phyloP scores from a whole-genome alignment of 2,113 vertebrate genomes.

The Apteryx mantelli region DNA sequence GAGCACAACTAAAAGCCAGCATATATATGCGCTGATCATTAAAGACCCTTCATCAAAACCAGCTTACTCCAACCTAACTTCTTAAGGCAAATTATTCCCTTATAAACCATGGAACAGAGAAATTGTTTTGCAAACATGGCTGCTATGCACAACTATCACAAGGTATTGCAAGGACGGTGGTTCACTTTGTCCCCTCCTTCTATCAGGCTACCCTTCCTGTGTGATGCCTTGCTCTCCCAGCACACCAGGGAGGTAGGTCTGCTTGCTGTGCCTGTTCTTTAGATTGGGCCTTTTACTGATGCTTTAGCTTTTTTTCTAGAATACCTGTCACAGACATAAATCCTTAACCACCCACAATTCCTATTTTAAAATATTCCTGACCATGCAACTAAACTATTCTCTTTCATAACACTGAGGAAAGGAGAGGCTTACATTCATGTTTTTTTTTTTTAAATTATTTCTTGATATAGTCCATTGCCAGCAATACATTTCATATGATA shows the following conservation, averaged over 20 bases:
- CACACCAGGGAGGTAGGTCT: neutral
- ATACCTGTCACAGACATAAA: neutral
- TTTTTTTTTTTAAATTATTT: neutral
- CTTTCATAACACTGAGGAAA: neutral
- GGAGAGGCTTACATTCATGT: neutral
- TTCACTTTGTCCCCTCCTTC: neutral
- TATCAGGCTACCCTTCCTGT: neutral
- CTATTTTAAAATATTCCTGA: neutral
- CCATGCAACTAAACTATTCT: neutral
- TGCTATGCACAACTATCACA: accelerated
- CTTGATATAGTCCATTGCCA: neutral
- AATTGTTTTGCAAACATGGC: neutral
- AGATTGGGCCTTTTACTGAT: neutral
- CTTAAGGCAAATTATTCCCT: neutral
- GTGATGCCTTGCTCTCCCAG: neutral
- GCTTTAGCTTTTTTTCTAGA: neutral
- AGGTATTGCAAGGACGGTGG: neutral
- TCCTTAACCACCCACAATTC: neutral
- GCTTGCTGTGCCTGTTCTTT: neutral
- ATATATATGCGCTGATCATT: neutral
- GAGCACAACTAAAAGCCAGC: neutral
- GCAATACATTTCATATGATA: neutral
- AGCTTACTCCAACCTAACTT: neutral
- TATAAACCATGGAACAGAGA: neutral
- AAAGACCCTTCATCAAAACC: neutral